Evolutionary conservation across 2,113 vertebrate species (phyloP), one percentile per base, ranked within the genome.

Genomic region (Hippoglossus stenolepis): DNA sequence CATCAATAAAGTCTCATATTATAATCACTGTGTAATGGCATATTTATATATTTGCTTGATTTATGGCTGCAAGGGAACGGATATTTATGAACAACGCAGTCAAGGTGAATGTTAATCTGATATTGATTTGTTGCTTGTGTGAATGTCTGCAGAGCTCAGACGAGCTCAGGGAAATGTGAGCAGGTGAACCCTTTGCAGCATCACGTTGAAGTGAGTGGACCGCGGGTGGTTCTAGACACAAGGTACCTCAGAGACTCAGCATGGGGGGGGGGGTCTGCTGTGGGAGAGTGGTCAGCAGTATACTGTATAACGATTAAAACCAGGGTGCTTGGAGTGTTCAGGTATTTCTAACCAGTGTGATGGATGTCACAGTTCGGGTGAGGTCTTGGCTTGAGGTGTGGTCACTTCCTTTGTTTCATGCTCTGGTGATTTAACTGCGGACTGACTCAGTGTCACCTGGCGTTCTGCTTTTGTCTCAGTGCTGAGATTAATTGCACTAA

Each of bases 101-200:
- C 45, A 64, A 60, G 40, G 58, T 73, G 57, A 64, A 63, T 28
- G 31, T 15, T 76, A 65, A 77, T 66, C 21, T 78, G 28, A 56
- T 70, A 53, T 62, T 70, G n/a, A 68, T 83, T 26, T 77, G 21
- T 71, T 81, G 63, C 17, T 23, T 62, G n/a, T 83, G 20, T 83
- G 31, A 58, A 59, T 86, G 45, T 75, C 62, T 79, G 84, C 84
- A 90, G 88, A 87, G 65, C 80, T 58, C 85, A 90, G 40, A 79
- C 31, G 60, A 78, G 86, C 54, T 91, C 91, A 89, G 80, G 70
- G 75, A 90, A 90, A 90, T 85, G 82, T 87, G 92, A 93, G 74
- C 86, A 89, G 81, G 88, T 84, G 89, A 92, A 92, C 87, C 91
- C 94, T 79, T 91, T 95, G 82, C 89, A 91, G 72, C 87, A 93